Conservation (phyloP, 2,797 vertebrate species). For the Phataginus tetradactyla region DNA sequence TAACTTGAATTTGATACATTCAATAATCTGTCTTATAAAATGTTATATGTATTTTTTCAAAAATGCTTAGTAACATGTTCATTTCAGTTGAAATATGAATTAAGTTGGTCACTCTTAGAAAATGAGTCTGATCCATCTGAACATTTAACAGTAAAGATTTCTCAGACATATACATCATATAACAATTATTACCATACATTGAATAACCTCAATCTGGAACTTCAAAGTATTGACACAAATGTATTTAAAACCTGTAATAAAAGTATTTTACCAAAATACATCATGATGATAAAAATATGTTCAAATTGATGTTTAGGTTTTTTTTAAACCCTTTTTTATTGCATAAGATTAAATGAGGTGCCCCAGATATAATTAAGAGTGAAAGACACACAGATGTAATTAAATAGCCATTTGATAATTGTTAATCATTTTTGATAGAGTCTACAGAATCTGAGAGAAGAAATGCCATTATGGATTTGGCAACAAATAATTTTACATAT, state of each 20-base stretch:
- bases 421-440: background rate
- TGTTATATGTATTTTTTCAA: background rate
- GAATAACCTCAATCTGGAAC: background rate
- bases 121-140: background rate
- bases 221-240: background rate
- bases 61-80: background rate
- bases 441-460: background rate
- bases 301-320: background rate
- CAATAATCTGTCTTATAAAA: background rate
- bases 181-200: background rate
- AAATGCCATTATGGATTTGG: background rate
- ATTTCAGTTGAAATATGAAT: background rate
- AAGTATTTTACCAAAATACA: background rate
- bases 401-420: background rate
- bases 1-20: background rate
- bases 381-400: background rate
- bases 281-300: background rate
- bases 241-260: background rate
- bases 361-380: background rate
- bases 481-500: background rate
- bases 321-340: background rate
- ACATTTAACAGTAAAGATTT: background rate
- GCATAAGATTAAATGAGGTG: background rate
- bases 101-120: background rate
- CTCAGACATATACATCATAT: background rate